These are phyloP conservation scores for Pseudopipra pipra DNA, from an alignment of 2,113 vertebrate species.

Conservation along the genomic window DNA sequence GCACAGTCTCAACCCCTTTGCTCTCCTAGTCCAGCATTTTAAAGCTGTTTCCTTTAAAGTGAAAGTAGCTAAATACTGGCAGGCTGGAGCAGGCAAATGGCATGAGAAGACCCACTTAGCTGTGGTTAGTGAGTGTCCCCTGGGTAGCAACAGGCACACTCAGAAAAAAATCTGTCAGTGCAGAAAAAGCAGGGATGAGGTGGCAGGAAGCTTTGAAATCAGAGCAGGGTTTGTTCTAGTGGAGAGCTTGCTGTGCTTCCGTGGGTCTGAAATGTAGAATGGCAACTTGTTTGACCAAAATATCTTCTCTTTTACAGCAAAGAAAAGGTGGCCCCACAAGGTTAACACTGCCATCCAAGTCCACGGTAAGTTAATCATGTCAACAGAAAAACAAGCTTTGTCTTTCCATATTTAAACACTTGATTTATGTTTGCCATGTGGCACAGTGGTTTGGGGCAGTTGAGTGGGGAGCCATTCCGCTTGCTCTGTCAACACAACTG, in stretches of 20 bases:
- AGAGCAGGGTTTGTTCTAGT: background rate
- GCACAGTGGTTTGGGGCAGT: background rate
- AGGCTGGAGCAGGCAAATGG: background rate
- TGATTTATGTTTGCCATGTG: conserved; percentile 1
- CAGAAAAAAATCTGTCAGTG: background rate
- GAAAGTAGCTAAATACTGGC: background rate
- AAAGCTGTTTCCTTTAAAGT: background rate
- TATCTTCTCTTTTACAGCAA: conserved; percentile 81
- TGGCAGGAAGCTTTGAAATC: background rate
- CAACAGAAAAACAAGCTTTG: conserved; percentile 7
- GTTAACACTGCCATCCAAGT: conserved; percentile 97
- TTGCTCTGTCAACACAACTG: background rate
- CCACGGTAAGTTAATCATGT: conserved; percentile 86
- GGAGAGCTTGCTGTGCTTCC: background rate
- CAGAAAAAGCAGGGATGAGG: background rate
- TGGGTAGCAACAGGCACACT: background rate
- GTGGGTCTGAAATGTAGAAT: background rate
- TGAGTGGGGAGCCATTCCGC: background rate
- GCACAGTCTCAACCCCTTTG: rapidly evolving
- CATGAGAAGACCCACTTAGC: background rate
- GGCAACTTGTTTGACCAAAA: background rate
- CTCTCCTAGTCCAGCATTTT: background rate
- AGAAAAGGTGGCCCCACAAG: conserved; percentile 97
- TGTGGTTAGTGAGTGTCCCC: background rate
- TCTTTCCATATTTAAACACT: conserved; percentile 7